phyloP scores from a whole-genome alignment of 1,140 invertebrate genomes.

The Drosophila persimilis region DNA sequence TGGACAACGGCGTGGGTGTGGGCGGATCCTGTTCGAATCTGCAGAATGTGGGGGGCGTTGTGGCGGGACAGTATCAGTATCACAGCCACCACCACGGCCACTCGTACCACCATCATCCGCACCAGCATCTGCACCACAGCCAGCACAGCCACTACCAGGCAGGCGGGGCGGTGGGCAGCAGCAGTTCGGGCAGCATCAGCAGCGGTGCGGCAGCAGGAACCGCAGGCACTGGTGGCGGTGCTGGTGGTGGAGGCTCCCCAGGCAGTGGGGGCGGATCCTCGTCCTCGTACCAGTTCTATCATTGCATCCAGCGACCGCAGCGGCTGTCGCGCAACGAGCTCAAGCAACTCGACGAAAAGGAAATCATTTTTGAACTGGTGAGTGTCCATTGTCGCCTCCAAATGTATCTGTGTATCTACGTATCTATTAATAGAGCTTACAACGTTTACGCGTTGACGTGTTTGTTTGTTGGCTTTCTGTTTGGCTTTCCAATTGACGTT shows the following conservation, averaged over 20 bases:
- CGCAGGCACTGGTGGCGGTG: conserved; percentile 8
- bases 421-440: conserved; percentile 32
- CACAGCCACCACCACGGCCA: conserved; percentile 50
- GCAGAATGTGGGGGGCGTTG: conserved; percentile 58
- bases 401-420: conserved; percentile 30
- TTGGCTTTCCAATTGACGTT: conserved; percentile 50
- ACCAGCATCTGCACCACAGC: conserved; percentile 38
- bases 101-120: conserved; percentile 46
- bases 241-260: neutral
- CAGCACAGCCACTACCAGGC: conserved; percentile 70
- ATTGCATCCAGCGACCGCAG: conserved; percentile 85
- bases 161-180: conserved; percentile 60
- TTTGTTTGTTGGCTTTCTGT: conserved; percentile 27
- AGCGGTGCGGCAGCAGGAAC: conserved; percentile 3
- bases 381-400: conserved; percentile 34
- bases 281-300: conserved; percentile 53
- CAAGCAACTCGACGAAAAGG: conserved; percentile 94
- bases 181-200: conserved; percentile 35
- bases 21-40: conserved; percentile 61
- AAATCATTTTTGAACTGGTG: conserved; percentile 97
- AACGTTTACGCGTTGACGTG: conserved; percentile 26
- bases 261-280: no score
- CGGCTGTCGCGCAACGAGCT: conserved; percentile 92
- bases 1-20: conserved; percentile 65
- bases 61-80: conserved; percentile 63